phyloP scores from a whole-genome alignment of 2,888 invertebrate species.

The Euproctis similis region DNA sequence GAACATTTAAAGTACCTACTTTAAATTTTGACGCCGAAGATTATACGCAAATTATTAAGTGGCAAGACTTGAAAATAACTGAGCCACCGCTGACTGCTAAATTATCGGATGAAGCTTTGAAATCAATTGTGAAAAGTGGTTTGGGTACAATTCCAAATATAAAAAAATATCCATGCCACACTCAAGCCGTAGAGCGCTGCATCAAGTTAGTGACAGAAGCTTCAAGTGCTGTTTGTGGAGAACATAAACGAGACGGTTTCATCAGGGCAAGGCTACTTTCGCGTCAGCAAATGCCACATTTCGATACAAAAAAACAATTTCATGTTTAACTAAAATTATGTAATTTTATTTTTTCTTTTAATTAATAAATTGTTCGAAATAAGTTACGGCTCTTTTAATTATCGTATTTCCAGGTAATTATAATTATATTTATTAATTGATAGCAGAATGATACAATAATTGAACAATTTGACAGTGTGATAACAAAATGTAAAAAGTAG shows the following conservation, averaged over 20 bases:
- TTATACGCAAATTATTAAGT: neutral
- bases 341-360: too few species aligned
- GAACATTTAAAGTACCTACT: neutral
- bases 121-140: neutral
- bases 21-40: neutral
- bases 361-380: too few species aligned
- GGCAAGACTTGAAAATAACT: neutral
- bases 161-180: slow-evolving; percentile 2
- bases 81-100: neutral
- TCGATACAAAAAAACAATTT: neutral
- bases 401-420: too few species aligned
- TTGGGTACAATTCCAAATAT: neutral
- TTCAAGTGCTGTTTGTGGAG: neutral
- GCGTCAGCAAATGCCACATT: neutral
- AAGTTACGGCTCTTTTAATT: too few species aligned
- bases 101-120: neutral
- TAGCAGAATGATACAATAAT: neutral
- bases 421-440: too few species aligned
- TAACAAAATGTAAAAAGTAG: neutral
- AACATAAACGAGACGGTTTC: slow-evolving; percentile 1
- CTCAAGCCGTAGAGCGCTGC: slow-evolving; percentile 2
- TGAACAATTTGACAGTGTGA: neutral
- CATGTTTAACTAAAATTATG: too few species aligned
- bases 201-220: slow-evolving; percentile 4
- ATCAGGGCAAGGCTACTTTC: slow-evolving; percentile 1